Percentiles rank a stretch among this genome's conserved stretches.
Conservation (phyloP, 2,113 vertebrate species). For the Boleophthalmus pectinirostris region DNA sequence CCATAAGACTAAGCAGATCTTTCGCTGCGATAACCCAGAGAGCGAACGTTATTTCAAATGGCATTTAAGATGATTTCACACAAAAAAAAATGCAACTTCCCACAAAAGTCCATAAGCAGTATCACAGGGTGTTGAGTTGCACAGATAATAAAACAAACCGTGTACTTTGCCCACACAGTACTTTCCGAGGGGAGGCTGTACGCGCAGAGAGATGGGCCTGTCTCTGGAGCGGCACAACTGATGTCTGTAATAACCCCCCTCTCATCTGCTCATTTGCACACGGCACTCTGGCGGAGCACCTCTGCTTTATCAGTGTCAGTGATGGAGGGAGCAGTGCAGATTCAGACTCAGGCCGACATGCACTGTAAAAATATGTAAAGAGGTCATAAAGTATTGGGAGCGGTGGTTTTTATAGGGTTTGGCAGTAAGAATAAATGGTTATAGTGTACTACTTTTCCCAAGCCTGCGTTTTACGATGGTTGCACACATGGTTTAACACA, state of each 20-base stretch:
- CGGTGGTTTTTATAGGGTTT: neutral
- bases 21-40: too few species aligned
- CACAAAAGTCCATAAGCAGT: too few species aligned
- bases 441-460: too few species aligned
- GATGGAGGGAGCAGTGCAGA: constrained; percentile 76
- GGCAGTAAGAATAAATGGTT: neutral
- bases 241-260: constrained; percentile 52
- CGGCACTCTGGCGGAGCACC: constrained; percentile 41
- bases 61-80: too few species aligned
- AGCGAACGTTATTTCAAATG: too few species aligned
- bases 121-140: too few species aligned
- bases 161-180: neutral
- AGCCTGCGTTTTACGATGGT: too few species aligned
- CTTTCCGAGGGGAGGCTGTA: neutral
- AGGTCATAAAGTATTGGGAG: neutral
- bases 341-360: constrained; percentile 62
- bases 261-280: constrained; percentile 49
- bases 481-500: too few species aligned
- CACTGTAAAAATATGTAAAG: neutral
- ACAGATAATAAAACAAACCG: too few species aligned
- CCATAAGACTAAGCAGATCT: too few species aligned
- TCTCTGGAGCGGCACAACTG: constrained; percentile 43
- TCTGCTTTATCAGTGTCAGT: constrained; percentile 68
- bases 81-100: too few species aligned
- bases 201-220: neutral